phyloP scores from a whole-genome alignment of 1,140 invertebrate species.

The Diplogasteroides magnus region DNA sequence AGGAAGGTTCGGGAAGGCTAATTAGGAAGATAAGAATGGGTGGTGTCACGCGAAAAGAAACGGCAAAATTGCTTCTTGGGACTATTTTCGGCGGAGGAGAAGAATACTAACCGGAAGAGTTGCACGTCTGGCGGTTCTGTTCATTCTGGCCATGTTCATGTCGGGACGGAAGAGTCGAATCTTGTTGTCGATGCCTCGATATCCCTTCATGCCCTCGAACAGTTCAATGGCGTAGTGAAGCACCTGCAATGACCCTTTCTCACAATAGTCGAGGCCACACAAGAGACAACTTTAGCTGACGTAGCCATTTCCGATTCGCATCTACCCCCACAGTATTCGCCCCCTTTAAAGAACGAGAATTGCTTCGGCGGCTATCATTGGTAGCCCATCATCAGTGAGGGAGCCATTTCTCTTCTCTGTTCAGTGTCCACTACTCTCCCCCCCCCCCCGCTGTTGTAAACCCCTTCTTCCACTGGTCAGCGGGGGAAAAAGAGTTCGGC shows the following conservation, averaged over 20 bases:
- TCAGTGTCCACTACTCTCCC: background rate
- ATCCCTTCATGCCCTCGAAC: conserved; percentile 98
- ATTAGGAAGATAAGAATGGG: too few relatives aligned
- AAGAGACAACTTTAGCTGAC: background rate
- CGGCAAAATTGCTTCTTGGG: too few relatives aligned
- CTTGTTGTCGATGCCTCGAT: conserved; percentile 82
- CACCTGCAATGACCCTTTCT: too few relatives aligned
- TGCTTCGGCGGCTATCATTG: background rate
- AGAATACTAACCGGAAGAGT: conserved; percentile 69
- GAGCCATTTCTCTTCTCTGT: conserved; percentile 1
- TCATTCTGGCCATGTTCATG: conserved; percentile 89
- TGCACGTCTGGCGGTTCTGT: conserved; percentile 73
- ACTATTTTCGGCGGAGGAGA: too few relatives aligned
- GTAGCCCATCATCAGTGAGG: background rate
- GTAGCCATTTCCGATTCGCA: conserved; percentile 2
- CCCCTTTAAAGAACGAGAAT: conserved; percentile 63
- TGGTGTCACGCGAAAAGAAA: too few relatives aligned
- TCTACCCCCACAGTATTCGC: conserved; percentile 37
- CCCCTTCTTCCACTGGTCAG: too few relatives aligned
- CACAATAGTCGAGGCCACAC: background rate
- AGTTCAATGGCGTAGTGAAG: conserved; percentile 66
- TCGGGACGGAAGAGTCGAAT: conserved; percentile 90
- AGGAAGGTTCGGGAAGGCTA: too few relatives aligned
- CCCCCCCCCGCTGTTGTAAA: too few relatives aligned
- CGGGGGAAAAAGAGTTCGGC: too few relatives aligned